A percentile compares a stretch with the other conserved stretches of the same genome.
Evolutionary conservation across 2,797 vertebrate genomes (phyloP).

Genomic region (Mus spretus): DNA sequence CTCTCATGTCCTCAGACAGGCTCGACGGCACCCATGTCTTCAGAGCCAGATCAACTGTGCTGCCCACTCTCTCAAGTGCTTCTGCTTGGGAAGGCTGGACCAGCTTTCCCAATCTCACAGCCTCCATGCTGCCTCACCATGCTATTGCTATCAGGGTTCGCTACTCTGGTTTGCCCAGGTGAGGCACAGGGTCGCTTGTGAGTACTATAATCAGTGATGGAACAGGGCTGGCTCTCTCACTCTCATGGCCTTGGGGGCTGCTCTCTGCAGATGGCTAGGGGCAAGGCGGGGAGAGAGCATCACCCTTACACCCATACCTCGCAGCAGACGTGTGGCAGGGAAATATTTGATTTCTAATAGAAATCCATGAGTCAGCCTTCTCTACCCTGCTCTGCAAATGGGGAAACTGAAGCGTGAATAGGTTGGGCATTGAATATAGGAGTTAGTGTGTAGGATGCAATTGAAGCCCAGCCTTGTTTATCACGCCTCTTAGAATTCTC

Average conservation of each 20-base stretch:
- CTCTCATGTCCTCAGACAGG: not conserved
- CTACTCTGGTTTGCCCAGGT: not conserved
- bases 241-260: not conserved
- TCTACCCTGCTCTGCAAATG: not conserved
- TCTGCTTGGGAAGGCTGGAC: not conserved
- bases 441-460: not conserved
- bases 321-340: not conserved
- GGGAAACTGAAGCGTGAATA: not conserved
- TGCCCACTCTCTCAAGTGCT: not conserved
- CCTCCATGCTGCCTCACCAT: not conserved
- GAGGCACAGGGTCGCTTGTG: not conserved
- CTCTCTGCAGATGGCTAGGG: not conserved
- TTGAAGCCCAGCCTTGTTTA: not conserved
- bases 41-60: not conserved
- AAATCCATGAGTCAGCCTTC: not conserved
- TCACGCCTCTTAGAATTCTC: not conserved
- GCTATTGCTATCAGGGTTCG: not conserved
- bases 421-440: not conserved
- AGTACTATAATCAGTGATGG: not conserved
- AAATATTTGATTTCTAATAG: conserved; percentile 31
- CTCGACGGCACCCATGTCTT: not conserved
- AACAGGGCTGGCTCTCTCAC: not conserved
- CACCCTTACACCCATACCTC: not conserved
- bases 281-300: not conserved
- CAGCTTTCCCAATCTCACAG: not conserved